Percentiles rank a stretch among this genome's conserved stretches.
phyloP scores from a whole-genome alignment of 2,797 vertebrate species.

The Scolopax rusticola region DNA sequence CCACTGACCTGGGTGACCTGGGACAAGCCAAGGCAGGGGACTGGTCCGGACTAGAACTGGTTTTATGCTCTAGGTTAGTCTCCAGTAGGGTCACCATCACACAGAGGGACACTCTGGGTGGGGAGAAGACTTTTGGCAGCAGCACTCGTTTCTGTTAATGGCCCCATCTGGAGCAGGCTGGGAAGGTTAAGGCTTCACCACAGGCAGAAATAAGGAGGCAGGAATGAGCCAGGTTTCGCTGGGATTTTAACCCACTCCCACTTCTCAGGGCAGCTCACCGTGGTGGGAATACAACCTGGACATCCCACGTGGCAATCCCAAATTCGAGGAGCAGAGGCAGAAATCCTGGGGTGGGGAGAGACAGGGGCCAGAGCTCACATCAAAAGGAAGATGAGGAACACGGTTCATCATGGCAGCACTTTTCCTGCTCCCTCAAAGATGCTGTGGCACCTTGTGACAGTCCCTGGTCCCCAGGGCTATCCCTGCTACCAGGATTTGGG shows the following conservation, averaged over 20 bases:
- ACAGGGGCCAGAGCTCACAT: background rate
- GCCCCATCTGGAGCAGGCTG: background rate
- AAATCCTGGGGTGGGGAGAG: background rate
- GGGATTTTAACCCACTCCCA: background rate
- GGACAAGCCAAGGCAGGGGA: background rate
- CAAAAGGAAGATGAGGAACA: background rate
- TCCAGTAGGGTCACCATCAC: background rate
- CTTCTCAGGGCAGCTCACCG: background rate
- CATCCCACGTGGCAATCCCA: background rate
- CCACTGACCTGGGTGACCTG: background rate
- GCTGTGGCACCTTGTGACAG: background rate
- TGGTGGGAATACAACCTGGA: background rate
- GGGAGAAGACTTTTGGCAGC: background rate
- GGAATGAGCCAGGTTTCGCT: background rate
- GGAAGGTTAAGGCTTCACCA: background rate
- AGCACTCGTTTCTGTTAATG: background rate
- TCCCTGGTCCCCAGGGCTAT: background rate
- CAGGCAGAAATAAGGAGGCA: background rate
- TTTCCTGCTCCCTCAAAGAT: background rate
- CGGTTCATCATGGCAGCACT: fast-evolving
- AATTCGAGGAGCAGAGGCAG: fast-evolving
- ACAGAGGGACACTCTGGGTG: background rate
- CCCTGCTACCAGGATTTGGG: background rate
- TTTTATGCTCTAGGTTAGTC: background rate
- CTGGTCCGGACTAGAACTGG: background rate